Percentiles rank a stretch among this genome's conserved stretches.
phyloP scores from a whole-genome alignment of 2,797 vertebrate species.

The Rachycentron canadum region DNA sequence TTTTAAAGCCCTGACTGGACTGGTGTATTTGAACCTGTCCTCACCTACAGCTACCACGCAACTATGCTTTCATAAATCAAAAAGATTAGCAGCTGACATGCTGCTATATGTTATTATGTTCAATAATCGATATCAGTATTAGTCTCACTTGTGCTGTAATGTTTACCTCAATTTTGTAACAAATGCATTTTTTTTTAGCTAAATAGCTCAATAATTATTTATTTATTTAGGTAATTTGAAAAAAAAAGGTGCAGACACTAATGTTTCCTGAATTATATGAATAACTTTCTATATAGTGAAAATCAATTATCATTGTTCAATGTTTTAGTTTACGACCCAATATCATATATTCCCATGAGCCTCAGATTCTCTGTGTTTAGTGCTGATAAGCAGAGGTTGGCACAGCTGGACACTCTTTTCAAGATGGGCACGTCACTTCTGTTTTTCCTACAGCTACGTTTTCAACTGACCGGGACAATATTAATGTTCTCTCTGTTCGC shows the following conservation, averaged over 20 bases:
- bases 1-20: no score
- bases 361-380: not conserved
- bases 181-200: no score
- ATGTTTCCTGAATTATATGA: no score
- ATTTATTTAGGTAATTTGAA: no score
- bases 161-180: no score
- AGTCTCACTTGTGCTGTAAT: no score
- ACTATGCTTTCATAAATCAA: not conserved
- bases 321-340: not conserved
- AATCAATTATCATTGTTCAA: no score
- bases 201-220: no score
- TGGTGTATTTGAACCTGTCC: not conserved
- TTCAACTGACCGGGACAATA: not conserved
- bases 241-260: no score
- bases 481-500: not conserved
- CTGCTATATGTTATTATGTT: not conserved
- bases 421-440: no score
- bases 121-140: no score
- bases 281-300: no score
- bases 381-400: not conserved
- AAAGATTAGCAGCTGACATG: not conserved
- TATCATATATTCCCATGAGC: not conserved
- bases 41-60: not conserved
- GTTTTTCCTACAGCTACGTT: not conserved
- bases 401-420: not conserved